phyloP scores from a whole-genome alignment of 2,888 invertebrate genomes.

The Bombylius discolor region DNA sequence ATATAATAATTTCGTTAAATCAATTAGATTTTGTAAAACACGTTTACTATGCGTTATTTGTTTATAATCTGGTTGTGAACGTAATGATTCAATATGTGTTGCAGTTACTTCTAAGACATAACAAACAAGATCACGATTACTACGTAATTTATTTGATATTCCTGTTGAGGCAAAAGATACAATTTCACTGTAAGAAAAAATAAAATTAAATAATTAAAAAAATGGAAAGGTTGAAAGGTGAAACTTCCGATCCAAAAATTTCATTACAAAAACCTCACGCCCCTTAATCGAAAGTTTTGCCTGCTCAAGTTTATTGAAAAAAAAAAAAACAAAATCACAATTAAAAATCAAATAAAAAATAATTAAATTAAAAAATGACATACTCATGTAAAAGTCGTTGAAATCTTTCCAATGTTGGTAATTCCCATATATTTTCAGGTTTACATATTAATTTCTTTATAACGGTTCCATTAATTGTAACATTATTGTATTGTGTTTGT shows the following conservation, averaged over 20 bases:
- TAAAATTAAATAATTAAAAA: background rate
- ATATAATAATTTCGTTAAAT: constrained; percentile 29
- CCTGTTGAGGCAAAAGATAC: constrained; percentile 40
- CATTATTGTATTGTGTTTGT: constrained; percentile 16
- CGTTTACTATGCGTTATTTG: constrained; percentile 29
- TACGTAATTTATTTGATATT: constrained; percentile 37
- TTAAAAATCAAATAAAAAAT: background rate
- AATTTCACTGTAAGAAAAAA: constrained; percentile 9
- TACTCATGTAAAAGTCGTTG: constrained; percentile 28
- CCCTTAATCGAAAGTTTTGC: too few species aligned
- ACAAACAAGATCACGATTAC: constrained; percentile 41
- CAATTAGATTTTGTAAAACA: constrained; percentile 24
- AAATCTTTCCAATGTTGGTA: constrained; percentile 25
- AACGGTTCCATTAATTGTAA: constrained; percentile 24
- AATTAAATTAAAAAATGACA: constrained; percentile 8
- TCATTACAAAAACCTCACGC: too few species aligned
- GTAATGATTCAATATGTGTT: constrained; percentile 22
- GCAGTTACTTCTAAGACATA: constrained; percentile 38
- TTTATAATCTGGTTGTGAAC: constrained; percentile 27
- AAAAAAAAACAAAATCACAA: too few species aligned
- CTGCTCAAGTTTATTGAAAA: too few species aligned
- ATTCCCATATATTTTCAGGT: constrained; percentile 31
- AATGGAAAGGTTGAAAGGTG: too few species aligned
- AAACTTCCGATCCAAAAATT: too few species aligned
- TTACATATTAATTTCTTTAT: constrained; percentile 25